Evolutionary conservation across 2,888 invertebrate genomes (phyloP).

Genomic region (Acrocyrtus sp.): DNA sequence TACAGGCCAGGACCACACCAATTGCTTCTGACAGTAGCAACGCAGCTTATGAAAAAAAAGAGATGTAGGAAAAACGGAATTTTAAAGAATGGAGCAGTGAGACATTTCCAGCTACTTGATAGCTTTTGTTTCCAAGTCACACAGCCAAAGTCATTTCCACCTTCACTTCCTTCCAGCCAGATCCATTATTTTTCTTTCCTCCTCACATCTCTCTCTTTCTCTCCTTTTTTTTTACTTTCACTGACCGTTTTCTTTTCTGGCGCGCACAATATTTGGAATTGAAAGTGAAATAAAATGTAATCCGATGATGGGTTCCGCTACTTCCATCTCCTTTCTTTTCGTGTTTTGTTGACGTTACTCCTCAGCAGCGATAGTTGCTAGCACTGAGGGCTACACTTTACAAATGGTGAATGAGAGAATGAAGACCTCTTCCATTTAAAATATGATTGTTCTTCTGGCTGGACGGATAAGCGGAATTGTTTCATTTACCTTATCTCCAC

Average conservation of each 20-base stretch:
- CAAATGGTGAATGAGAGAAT: too few relatives aligned
- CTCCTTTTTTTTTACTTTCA: constrained; percentile 13
- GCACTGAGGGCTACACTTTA: too few relatives aligned
- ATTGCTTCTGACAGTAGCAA: too few relatives aligned
- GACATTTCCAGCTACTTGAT: constrained; percentile 23
- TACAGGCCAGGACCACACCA: too few relatives aligned
- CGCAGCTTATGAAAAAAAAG: too few relatives aligned
- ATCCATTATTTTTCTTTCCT: constrained; percentile 33
- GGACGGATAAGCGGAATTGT: too few relatives aligned
- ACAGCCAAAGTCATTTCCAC: constrained; percentile 43
- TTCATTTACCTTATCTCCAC: too few relatives aligned
- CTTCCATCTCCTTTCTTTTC: constrained; percentile 3
- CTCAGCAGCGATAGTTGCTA: too few relatives aligned
- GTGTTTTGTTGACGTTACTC: constrained; percentile 40
- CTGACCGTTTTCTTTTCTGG: constrained; percentile 15
- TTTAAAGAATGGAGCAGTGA: constrained; percentile 16
- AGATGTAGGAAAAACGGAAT: constrained; percentile 5
- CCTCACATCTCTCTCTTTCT: constrained; percentile 22
- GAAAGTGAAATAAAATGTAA: constrained; percentile 48
- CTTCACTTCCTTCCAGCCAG: constrained; percentile 33
- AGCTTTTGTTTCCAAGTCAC: constrained; percentile 37
- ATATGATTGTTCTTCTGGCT: too few relatives aligned
- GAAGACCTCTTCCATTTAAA: too few relatives aligned
- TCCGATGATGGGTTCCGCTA: constrained; percentile 34
- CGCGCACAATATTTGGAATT: too few relatives aligned